Evolutionary conservation across 1,140 invertebrate genomes (phyloP).

Genomic region (Drosophila navojoa): DNA sequence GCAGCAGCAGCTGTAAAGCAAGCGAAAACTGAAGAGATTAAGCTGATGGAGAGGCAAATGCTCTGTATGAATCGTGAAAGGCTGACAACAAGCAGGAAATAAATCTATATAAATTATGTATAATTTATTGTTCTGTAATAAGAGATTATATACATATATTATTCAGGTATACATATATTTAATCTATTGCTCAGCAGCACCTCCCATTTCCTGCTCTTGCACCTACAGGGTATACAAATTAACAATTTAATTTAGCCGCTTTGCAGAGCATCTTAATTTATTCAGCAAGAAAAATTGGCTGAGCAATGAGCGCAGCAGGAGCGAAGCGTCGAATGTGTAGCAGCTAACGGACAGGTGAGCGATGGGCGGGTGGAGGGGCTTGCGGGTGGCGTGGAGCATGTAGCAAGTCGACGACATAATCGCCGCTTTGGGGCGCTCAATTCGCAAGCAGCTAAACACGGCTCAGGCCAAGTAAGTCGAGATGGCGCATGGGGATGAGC

Average conservation of each 20-base stretch:
- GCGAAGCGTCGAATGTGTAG: not conserved
- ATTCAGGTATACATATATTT: too few relatives aligned
- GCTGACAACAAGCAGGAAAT: too few relatives aligned
- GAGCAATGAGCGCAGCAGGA: conserved; percentile 24
- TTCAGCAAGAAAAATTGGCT: conserved; percentile 59
- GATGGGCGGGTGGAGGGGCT: not conserved
- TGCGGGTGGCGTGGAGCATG: not conserved
- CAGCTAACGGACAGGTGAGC: not conserved
- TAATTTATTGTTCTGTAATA: too few relatives aligned
- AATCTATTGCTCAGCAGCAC: too few relatives aligned
- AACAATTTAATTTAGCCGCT: conserved; percentile 75
- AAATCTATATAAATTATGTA: too few relatives aligned
- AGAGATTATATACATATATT: too few relatives aligned
- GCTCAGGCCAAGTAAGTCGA: conserved; percentile 55
- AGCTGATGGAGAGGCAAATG: not conserved
- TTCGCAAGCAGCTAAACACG: conserved; percentile 61
- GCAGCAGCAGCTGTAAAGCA: conserved; percentile 37
- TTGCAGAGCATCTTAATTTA: conserved; percentile 67
- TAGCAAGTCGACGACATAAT: conserved; percentile 62
- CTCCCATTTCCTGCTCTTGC: not conserved
- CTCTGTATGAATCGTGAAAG: not conserved
- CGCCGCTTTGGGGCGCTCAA: conserved; percentile 72
- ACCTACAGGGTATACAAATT: conserved; percentile 39
- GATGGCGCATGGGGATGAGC: not conserved
- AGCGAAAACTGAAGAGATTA: not conserved